Base-by-base conservation (phyloP, 1,140 invertebrate genomes). In the Drosophila orosa region DNA sequence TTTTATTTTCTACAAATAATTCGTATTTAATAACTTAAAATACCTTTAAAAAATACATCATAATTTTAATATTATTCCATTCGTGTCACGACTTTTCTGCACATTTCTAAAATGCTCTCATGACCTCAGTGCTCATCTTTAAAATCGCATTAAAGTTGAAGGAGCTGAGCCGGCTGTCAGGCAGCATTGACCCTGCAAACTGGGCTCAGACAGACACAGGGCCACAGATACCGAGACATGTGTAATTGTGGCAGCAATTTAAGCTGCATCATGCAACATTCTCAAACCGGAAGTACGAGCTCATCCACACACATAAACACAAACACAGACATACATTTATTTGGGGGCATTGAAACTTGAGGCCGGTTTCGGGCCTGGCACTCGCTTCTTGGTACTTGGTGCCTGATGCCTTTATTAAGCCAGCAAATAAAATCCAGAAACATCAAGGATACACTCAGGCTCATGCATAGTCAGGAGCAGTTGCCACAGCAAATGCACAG, bases 181-280 rank as follows among this genome's bases (percentile, higher is more conserved):
- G 56, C 83, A 87, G 80, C 83, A 83, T 87, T 87, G 83, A 87
- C 83, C 83, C 83, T 86, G 83, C 79, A 78, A 77, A 67, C 66
- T 76, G 24, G 57, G 47, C 69, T 57, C 37, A 80, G 75, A 77
- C n/a, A 17, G 13, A 58, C 52, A 44, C 37, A 24, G 54, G 35
- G 68, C 68, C 58, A 60, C 55, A 65, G 40, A 37, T 61, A 66
- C 60, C 60, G 45, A 68, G 73, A 86, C 79, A 83, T 86, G 83
- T 86, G 83, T 87, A 86, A 87, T 86, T 86, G 83, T 76, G 83
- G 83, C 83, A 83, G 75, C 83, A 87, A 87, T 86, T 86, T 87
- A 86, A 87, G 72, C 66, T 84, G 80, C 71, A 61, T 63, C 78
- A 78, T 79, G 75, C 78, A 82, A 79, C 79, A 77, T 72, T 61